Evolutionary conservation across 1,140 invertebrate species (phyloP).

Genomic region (Drosophila lini): DNA sequence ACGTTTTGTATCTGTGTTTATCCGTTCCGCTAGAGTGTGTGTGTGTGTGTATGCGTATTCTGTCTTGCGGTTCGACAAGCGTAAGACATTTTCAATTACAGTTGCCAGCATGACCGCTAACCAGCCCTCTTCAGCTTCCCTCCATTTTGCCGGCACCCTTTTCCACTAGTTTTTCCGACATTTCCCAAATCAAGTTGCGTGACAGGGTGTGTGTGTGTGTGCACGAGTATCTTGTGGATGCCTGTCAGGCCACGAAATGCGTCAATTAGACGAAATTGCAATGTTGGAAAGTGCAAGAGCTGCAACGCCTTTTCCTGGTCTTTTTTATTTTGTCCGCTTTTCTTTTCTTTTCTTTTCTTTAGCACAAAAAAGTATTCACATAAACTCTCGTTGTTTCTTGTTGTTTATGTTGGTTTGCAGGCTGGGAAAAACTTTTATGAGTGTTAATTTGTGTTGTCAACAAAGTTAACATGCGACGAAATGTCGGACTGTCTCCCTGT

Average conservation of each 20-base stretch:
- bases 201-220: constrained; percentile 24
- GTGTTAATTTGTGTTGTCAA: constrained; percentile 81
- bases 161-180: constrained; percentile 21
- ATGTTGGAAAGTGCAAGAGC: constrained; percentile 60
- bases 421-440: constrained; percentile 74
- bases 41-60: constrained; percentile 39
- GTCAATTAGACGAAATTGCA: constrained; percentile 81
- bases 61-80: constrained; percentile 80
- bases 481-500: constrained; percentile 13
- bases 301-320: constrained; percentile 19
- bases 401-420: constrained; percentile 58
- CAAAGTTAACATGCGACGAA: constrained; percentile 69
- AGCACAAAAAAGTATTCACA: constrained; percentile 64
- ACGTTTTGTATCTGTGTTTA: constrained; percentile 24
- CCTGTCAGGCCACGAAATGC: constrained; percentile 78
- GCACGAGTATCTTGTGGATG: constrained; percentile 47
- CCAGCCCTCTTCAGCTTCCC: constrained; percentile 34
- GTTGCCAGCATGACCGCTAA: constrained; percentile 67
- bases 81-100: constrained; percentile 83
- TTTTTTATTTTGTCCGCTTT: constrained; percentile 13
- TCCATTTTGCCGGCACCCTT: constrained; percentile 11
- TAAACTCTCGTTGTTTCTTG: constrained; percentile 63
- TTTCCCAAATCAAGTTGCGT: constrained; percentile 66
- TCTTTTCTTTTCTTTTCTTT: constrained; percentile 15
- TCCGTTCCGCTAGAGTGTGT: constrained; percentile 18